A percentile compares a stretch with the other conserved stretches of the same genome.
Evolutionary conservation across 1,140 invertebrate species (phyloP).

Genomic region (Piezodorus guildinii): DNA sequence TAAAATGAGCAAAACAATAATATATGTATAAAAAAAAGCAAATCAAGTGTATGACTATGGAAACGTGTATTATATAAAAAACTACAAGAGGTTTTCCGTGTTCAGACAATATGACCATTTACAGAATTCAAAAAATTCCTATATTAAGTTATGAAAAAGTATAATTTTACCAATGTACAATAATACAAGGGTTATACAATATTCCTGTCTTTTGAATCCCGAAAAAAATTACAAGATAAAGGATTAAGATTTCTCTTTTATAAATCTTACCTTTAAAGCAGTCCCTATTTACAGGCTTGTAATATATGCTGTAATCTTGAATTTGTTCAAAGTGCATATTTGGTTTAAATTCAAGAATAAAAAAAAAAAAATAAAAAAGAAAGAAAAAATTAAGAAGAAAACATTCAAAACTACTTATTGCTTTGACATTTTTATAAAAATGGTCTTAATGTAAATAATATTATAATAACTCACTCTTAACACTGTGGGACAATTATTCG

Average conservation of each 20-base stretch:
- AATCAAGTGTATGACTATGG: conserved; percentile 4
- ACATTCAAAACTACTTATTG: conserved; percentile 14
- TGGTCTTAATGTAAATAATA: conserved; percentile 10
- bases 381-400: neutral
- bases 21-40: conserved; percentile 11
- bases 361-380: neutral
- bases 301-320: conserved; percentile 5
- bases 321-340: neutral
- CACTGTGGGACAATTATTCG: conserved; percentile 5
- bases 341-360: neutral
- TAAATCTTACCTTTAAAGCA: neutral
- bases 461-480: conserved; percentile 6
- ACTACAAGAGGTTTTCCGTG: neutral
- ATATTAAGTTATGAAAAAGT: neutral
- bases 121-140: conserved; percentile 3
- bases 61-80: conserved; percentile 2
- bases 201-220: neutral
- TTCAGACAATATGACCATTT: conserved; percentile 14
- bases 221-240: neutral
- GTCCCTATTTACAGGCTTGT: neutral
- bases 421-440: conserved; percentile 9
- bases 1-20: conserved; percentile 6
- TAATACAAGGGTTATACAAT: neutral
- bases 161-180: conserved; percentile 4
- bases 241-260: neutral